Base-by-base conservation (phyloP, 1,140 invertebrate species). In the Apis florea region DNA sequence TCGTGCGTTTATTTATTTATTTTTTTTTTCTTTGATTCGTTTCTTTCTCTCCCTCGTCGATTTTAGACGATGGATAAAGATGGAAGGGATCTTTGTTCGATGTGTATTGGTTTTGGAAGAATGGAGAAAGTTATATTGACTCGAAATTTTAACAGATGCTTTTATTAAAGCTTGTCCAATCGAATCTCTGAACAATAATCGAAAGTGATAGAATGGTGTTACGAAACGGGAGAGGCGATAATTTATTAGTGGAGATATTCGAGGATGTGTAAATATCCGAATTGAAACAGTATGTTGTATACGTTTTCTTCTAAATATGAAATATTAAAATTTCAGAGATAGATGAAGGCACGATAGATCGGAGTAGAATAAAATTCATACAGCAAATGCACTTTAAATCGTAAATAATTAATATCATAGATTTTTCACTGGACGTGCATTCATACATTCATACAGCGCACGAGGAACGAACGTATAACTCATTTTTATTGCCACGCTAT, bases 341-440 rank as follows among this genome's bases (percentile, higher is more conserved):
- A 11, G 63, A 10, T 67, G 49, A 40, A 24, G 12, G 40, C 47
- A 13, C 8, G 66, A n/a, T 9, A 13, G 8, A 64, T 64, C 47
- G 3, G 5, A 68, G 40, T 24, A 49, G 66, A 24, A 68, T n/a
- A 24, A 49, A 68, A 68, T 40, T 40, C 31, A 40, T 40, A 40
- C 21, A 51, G 6, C 66, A 47, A 47, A 66, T 66, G 21, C 13
- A 47, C 10, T 67, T 21, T n/a, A 47, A 21, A 58, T 21, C 40
- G 19, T 47, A 49, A 68, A 24, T 47, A 49, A 68, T 68, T 68
- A 67, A 21, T 40, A 49, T n/a, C n/a, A n/a, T 68, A 68, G 66
- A 68, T 68, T n/a, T 68, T n/a, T 24, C 47, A 24, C 40, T 17
- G 47, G 49, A n/a, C 58, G 21, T 61, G 24, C 66, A 67, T n/a